These are phyloP conservation scores for Danio kyathit DNA, from an alignment of 2,797 vertebrate genomes.

Conservation along the genomic window DNA sequence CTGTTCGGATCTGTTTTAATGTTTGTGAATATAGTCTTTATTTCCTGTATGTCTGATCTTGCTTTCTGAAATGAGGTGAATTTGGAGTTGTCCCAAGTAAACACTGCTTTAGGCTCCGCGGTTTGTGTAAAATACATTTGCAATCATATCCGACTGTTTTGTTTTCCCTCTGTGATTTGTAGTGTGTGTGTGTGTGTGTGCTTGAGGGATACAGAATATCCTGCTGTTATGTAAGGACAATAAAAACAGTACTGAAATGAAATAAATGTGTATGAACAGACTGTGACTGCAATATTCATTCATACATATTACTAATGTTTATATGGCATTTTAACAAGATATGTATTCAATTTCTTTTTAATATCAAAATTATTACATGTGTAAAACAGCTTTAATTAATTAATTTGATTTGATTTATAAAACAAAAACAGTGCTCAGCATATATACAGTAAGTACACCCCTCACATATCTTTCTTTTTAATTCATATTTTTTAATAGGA, in stretches of 20 bases:
- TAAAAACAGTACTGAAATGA: not conserved
- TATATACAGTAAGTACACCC: too few relatives aligned
- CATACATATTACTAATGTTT: too few relatives aligned
- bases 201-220: conserved; percentile 13
- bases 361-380: too few relatives aligned
- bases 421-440: too few relatives aligned
- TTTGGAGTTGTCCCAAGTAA: not conserved
- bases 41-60: conserved; percentile 17
- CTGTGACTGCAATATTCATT: too few relatives aligned
- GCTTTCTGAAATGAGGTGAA: conserved; percentile 13
- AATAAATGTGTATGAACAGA: not conserved
- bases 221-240: not conserved
- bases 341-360: too few relatives aligned
- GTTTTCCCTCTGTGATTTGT: conserved; percentile 10
- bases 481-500: too few relatives aligned
- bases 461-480: too few relatives aligned
- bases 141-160: conserved; percentile 7
- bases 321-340: too few relatives aligned
- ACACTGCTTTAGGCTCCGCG: not conserved
- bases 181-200: not conserved
- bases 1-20: conserved; percentile 12
- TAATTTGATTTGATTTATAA: too few relatives aligned
- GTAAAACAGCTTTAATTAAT: too few relatives aligned
- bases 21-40: not conserved
- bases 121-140: conserved; percentile 23